Percentiles rank a stretch among this genome's conserved stretches.
phyloP scores from a whole-genome alignment of 2,888 invertebrate genomes.

The Entomobrya multifasciata region DNA sequence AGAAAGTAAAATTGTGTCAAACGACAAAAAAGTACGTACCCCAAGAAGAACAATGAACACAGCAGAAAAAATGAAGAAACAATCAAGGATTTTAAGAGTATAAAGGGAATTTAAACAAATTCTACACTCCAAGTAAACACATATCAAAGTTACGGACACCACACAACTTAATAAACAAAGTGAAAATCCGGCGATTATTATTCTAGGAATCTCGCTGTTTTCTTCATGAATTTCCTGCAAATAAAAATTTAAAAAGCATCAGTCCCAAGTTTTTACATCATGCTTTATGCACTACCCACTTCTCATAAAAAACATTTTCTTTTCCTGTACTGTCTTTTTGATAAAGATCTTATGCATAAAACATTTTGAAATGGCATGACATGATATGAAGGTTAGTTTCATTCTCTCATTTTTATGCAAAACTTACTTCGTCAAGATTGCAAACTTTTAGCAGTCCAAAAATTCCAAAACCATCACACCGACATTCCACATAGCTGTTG shows the following conservation, averaged over 20 bases:
- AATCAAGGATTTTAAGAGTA: conserved; percentile 54
- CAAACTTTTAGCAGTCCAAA: conserved; percentile 63
- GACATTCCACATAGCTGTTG: conserved; percentile 61
- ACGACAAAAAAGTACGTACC: conserved; percentile 36
- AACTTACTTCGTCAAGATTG: conserved; percentile 65
- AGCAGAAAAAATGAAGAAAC: conserved; percentile 54
- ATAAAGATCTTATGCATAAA: not conserved
- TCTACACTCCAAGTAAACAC: conserved; percentile 48
- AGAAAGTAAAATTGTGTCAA: not conserved
- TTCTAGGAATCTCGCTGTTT: conserved; percentile 46
- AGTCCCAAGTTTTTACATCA: no score
- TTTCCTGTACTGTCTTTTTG: not conserved
- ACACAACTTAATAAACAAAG: conserved; percentile 66
- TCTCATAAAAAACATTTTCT: no score
- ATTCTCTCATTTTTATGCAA: not conserved
- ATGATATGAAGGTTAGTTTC: not conserved
- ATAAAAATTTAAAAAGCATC: conserved; percentile 27
- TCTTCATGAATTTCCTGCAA: conserved; percentile 51
- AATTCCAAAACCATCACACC: conserved; percentile 53
- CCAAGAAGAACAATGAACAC: conserved; percentile 58
- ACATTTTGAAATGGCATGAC: not conserved
- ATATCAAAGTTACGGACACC: conserved; percentile 30
- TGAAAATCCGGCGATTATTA: conserved; percentile 58
- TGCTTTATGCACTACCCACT: no score
- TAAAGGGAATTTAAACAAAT: conserved; percentile 54